These are phyloP conservation scores for Campylomormyrus tamandua DNA, from an alignment of 2,113 vertebrate genomes.

Conservation along the genomic window DNA sequence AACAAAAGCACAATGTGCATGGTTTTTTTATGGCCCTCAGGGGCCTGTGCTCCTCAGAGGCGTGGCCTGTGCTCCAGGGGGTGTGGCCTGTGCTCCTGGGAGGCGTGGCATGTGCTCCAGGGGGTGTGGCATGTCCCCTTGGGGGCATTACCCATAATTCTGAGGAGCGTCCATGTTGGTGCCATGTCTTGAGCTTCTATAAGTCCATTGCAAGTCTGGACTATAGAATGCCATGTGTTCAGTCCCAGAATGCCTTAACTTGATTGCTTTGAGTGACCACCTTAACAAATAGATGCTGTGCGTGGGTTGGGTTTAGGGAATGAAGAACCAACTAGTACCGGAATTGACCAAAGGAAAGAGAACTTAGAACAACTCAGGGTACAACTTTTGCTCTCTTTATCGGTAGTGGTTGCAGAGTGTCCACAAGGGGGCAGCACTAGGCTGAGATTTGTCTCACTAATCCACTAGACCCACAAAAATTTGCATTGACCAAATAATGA, in stretches of 20 bases:
- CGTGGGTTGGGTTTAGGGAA: neutral
- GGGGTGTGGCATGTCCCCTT: slow-evolving; percentile 4
- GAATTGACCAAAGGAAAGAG: neutral
- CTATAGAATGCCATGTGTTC: slow-evolving; percentile 16
- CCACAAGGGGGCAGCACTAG: neutral
- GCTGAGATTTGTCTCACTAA: neutral
- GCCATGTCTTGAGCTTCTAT: neutral
- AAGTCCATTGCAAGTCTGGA: slow-evolving; percentile 1
- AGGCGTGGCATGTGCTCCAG: neutral
- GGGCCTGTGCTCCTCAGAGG: neutral
- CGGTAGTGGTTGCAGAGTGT: neutral
- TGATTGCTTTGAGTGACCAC: neutral
- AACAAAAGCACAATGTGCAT: neutral
- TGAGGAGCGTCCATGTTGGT: neutral
- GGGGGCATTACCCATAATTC: neutral
- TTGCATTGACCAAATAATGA: neutral
- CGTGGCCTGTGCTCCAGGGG: neutral
- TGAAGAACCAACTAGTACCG: neutral
- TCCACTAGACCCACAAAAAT: neutral
- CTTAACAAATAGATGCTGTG: neutral
- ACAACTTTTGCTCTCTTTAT: neutral
- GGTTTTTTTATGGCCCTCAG: neutral
- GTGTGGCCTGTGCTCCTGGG: neutral
- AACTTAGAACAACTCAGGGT: neutral
- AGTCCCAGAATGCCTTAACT: slow-evolving; percentile 7